phyloP scores from a whole-genome alignment of 1,140 invertebrate genomes.

The Drosophila elegans region DNA sequence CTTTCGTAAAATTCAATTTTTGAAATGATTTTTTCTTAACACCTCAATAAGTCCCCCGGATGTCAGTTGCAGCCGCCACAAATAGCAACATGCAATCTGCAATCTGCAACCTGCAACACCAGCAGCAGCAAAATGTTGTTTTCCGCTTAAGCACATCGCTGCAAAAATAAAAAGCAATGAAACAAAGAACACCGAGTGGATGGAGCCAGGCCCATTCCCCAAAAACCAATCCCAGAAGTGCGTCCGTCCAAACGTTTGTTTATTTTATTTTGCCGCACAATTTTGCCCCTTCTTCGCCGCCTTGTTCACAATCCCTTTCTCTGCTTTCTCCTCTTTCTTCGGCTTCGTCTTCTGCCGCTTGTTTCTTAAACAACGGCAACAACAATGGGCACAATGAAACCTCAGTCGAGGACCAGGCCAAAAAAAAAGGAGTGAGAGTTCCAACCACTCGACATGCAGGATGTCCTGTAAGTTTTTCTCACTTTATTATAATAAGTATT shows the following conservation, averaged over 20 bases:
- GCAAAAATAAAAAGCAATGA: background rate
- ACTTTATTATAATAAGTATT: no score
- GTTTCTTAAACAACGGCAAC: constrained; percentile 38
- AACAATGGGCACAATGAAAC: constrained; percentile 32
- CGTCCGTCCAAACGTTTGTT: constrained; percentile 35
- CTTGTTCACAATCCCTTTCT: background rate
- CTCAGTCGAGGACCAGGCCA: constrained; percentile 37
- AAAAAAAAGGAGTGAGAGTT: background rate
- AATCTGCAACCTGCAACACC: constrained; percentile 28
- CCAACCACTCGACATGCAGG: background rate
- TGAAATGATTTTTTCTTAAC: constrained; percentile 55
- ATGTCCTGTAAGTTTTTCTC: background rate
- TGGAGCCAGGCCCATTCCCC: constrained; percentile 9
- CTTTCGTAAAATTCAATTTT: constrained; percentile 23
- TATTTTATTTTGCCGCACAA: constrained; percentile 63
- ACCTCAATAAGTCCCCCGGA: constrained; percentile 65
- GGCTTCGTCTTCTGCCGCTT: background rate
- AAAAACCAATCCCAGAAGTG: constrained; percentile 50
- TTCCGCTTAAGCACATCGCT: constrained; percentile 80
- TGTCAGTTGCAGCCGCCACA: constrained; percentile 15
- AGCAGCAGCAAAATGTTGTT: constrained; percentile 68
- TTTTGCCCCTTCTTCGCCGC: constrained; percentile 15
- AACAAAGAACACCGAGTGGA: constrained; percentile 18
- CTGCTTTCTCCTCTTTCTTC: background rate
- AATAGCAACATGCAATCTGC: constrained; percentile 33